phyloP scores from a whole-genome alignment of 2,888 invertebrate species.

The Vesta saturnalis region DNA sequence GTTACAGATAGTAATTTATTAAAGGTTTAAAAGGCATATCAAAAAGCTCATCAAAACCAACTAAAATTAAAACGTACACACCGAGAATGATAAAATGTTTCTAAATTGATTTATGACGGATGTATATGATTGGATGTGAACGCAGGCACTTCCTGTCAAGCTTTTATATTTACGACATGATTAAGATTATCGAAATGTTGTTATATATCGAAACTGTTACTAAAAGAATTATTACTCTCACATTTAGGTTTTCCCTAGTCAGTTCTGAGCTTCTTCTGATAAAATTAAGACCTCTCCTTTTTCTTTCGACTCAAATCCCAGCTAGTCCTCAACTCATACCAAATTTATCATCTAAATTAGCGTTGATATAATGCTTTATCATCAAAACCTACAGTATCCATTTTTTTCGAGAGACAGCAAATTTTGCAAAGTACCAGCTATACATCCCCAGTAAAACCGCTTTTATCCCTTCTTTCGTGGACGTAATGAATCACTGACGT shows the following conservation, averaged over 20 bases:
- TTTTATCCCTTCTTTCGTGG: constrained; percentile 15
- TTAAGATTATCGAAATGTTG: constrained; percentile 37
- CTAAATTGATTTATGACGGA: constrained; percentile 52
- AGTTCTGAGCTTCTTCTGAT: constrained; percentile 20
- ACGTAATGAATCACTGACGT: constrained; percentile 7
- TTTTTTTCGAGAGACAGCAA: constrained; percentile 25
- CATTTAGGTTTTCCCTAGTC: constrained; percentile 26
- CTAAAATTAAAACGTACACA: constrained; percentile 55
- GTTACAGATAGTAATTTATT: constrained; percentile 54
- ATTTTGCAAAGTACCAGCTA: constrained; percentile 24
- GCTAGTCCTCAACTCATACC: constrained; percentile 22
- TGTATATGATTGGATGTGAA: constrained; percentile 27
- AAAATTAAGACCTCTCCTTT: constrained; percentile 25
- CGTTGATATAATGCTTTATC: constrained; percentile 33
- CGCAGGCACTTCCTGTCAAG: constrained; percentile 33
- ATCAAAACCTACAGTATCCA: constrained; percentile 29
- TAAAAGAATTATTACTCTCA: constrained; percentile 27
- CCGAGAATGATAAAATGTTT: constrained; percentile 52
- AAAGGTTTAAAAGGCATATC: constrained; percentile 57
- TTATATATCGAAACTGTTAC: constrained; percentile 27
- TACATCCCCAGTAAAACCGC: constrained; percentile 15
- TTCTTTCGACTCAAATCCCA: constrained; percentile 11
- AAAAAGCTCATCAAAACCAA: constrained; percentile 60
- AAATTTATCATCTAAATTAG: constrained; percentile 35
- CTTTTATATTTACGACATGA: constrained; percentile 35